Percentiles rank a stretch among this genome's conserved stretches.
These are phyloP conservation scores for Callyntrura guangdongensis DNA, from an alignment of 2,888 invertebrate genomes.

Conservation along the genomic window DNA sequence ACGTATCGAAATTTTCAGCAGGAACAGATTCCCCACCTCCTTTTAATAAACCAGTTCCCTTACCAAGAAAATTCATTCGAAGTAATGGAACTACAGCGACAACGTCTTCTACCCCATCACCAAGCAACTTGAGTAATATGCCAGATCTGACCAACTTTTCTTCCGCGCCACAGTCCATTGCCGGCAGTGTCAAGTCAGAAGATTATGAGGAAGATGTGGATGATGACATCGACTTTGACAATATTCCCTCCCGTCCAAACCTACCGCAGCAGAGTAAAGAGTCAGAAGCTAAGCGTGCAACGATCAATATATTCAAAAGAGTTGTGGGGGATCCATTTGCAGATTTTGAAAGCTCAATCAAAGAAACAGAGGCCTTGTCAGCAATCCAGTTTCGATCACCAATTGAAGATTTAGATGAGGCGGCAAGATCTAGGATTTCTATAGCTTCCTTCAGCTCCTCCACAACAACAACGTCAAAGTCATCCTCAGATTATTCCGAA, in stretches of 20 bases:
- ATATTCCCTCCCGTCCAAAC: slow-evolving; percentile 62
- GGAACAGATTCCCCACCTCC: slow-evolving; percentile 24
- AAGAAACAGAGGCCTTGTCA: slow-evolving; percentile 70
- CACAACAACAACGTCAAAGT: slow-evolving; percentile 70
- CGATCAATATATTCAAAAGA: slow-evolving; percentile 82
- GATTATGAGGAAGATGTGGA: slow-evolving; percentile 73
- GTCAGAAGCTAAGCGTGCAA: slow-evolving; percentile 71
- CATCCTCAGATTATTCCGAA: slow-evolving; percentile 78
- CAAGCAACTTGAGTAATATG: slow-evolving; percentile 44
- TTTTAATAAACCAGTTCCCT: slow-evolving; percentile 80
- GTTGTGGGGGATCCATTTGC: slow-evolving; percentile 81
- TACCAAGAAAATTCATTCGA: slow-evolving; percentile 77
- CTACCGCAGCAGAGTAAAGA: slow-evolving; percentile 43
- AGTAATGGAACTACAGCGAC: slow-evolving; percentile 53
- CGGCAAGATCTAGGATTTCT: slow-evolving; percentile 74
- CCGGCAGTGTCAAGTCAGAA: slow-evolving; percentile 64
- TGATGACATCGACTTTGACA: slow-evolving; percentile 68
- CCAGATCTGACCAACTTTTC: slow-evolving; percentile 69
- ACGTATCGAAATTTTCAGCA: slow-evolving; percentile 52
- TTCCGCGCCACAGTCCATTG: slow-evolving; percentile 51
- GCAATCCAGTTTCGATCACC: slow-evolving; percentile 78
- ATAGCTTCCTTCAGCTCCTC: slow-evolving; percentile 72
- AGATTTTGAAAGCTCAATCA: slow-evolving; percentile 82
- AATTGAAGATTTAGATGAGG: slow-evolving; percentile 78
- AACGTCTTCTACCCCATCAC: slow-evolving; percentile 24